Evolutionary conservation across 37 sponge, comb jelly and placozoan genomes (phyloP), one percentile per base, ranked within the genome.

Genomic region (Agelas oroides): DNA sequence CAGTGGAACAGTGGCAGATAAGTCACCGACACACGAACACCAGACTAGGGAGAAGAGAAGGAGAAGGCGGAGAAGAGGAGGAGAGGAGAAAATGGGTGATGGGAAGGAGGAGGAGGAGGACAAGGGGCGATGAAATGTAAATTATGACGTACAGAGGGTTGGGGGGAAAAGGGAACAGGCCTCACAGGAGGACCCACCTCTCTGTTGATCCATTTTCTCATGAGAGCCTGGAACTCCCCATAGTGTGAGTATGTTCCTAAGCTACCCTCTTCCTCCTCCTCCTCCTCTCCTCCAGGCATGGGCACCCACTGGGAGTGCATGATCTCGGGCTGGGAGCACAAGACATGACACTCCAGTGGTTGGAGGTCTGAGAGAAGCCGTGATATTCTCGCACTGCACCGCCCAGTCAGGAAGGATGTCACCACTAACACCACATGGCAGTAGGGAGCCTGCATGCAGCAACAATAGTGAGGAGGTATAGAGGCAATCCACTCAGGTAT

Each of bases 131-230:
- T n/a, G n/a, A n/a, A n/a, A n/a, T n/a, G n/a, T n/a, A n/a, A n/a
- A n/a, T n/a, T n/a, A n/a, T n/a, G n/a, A n/a, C n/a, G n/a, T n/a
- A n/a, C n/a, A n/a, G n/a, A n/a, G n/a, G n/a, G n/a, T n/a, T n/a
- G n/a, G n/a, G n/a, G n/a, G n/a, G n/a, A n/a, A n/a, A n/a, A n/a
- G n/a, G n/a, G n/a, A n/a, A n/a, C n/a, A n/a, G n/a, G n/a, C n/a
- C n/a, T n/a, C n/a, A n/a, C n/a, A n/a, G n/a, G n/a, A n/a, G n/a
- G n/a, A n/a, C n/a, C n/a, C n/a, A n/a, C 88, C 59, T 88, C 88
- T 76, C 88, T 88, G 36, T 88, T 75, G 28, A 82, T 88, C 88
- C 88, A 88, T 28, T 82, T 88, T 39, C 70, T 88, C 61, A 88
- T 56, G 17, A 88, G 83, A 0, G 76, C 82, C 55, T 88, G 82